These are phyloP conservation scores for Mythimna impura DNA, from an alignment of 2,888 invertebrate species.

Conservation along the genomic window DNA sequence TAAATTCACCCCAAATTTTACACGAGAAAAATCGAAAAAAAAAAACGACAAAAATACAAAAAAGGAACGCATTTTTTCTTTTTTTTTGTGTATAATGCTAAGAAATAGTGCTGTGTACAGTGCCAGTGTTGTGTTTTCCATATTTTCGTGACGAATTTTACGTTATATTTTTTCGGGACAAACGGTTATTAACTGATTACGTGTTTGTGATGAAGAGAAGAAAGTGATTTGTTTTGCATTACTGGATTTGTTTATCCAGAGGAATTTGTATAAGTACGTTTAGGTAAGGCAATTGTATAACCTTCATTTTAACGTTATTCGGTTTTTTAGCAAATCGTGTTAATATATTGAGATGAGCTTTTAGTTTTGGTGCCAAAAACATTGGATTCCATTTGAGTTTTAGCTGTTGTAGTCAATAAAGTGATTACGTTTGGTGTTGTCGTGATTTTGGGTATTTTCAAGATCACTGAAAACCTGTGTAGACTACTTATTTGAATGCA, in stretches of 20 bases:
- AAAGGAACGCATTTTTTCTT: conserved; percentile 50
- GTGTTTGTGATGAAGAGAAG: conserved; percentile 74
- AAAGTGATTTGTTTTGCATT: conserved; percentile 65
- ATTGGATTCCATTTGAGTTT: not conserved
- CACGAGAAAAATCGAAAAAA: conserved; percentile 51
- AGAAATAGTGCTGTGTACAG: conserved; percentile 76
- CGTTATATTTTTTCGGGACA: conserved; percentile 58
- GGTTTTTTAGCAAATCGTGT: conserved; percentile 21
- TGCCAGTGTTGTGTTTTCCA: conserved; percentile 55
- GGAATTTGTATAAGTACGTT: conserved; percentile 32
- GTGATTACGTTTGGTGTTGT: not conserved
- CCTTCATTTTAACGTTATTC: not conserved
- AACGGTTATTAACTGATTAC: conserved; percentile 43
- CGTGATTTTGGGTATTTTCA: not conserved
- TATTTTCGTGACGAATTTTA: conserved; percentile 80
- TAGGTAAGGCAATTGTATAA: conserved; percentile 60
- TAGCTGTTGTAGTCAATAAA: not conserved
- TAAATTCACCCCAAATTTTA: conserved; percentile 70
- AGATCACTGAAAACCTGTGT: not conserved
- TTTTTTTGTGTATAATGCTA: conserved; percentile 73
- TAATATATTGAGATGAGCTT: conserved; percentile 9
- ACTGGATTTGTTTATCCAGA: conserved; percentile 57
- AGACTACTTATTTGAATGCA: not conserved
- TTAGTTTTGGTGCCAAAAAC: conserved; percentile 30
- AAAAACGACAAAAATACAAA: conserved; percentile 71